Conservation (phyloP, 1,140 invertebrate genomes). For the Trachelipus rathkii region DNA sequence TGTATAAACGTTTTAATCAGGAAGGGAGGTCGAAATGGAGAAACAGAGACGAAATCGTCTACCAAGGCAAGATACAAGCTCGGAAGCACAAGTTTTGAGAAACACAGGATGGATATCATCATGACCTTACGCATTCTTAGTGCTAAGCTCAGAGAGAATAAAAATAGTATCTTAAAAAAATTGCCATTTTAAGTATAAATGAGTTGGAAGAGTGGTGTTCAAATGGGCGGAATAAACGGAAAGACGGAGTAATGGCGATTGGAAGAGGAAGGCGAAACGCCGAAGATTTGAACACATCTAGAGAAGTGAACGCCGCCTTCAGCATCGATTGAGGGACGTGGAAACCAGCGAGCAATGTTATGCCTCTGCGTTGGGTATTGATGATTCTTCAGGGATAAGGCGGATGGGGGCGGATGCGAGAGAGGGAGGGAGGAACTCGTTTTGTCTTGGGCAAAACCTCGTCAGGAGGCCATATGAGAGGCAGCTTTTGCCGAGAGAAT, state of each 20-base stretch:
- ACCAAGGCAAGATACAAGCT: too few relatives aligned
- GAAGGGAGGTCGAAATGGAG: too few relatives aligned
- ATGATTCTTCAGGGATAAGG: not conserved
- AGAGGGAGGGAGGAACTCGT: not conserved
- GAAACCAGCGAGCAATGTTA: not conserved
- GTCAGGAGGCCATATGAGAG: not conserved
- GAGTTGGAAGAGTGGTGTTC: not conserved
- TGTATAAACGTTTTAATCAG: too few relatives aligned
- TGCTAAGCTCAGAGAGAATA: too few relatives aligned
- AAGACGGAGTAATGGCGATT: slow-evolving; percentile 5
- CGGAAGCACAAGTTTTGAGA: too few relatives aligned
- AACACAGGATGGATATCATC: too few relatives aligned
- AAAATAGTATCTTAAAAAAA: too few relatives aligned
- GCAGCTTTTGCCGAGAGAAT: not conserved
- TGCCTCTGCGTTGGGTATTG: slow-evolving; percentile 1
- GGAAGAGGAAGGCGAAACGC: slow-evolving; percentile 14
- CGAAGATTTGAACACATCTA: not conserved
- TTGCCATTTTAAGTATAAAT: too few relatives aligned
- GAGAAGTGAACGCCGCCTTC: not conserved
- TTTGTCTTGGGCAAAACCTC: not conserved
- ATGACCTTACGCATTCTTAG: too few relatives aligned
- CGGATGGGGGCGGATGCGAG: not conserved
- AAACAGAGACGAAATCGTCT: too few relatives aligned
- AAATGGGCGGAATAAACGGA: not conserved
- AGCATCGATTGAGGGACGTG: not conserved